Conservation (phyloP, 2,113 vertebrate species). For the Tichodroma muraria region DNA sequence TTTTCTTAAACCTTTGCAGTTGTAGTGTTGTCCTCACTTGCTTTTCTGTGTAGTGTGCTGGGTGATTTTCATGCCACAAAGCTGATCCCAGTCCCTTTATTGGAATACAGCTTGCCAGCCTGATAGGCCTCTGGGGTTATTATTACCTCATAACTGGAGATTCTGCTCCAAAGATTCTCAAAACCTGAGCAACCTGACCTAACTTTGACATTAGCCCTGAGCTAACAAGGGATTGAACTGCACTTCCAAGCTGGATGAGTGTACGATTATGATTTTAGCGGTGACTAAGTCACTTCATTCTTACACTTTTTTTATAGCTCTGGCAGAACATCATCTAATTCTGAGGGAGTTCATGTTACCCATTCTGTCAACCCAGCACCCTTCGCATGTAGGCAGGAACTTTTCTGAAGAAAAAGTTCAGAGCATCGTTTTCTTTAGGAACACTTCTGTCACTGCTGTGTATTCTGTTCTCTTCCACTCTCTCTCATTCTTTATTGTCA, state of each 20-base stretch:
- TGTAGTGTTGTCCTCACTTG: not conserved
- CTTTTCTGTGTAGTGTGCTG: not conserved
- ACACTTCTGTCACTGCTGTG: not conserved
- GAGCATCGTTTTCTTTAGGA: not conserved
- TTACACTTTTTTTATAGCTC: not conserved
- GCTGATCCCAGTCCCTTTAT: not conserved
- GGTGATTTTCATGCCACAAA: not conserved
- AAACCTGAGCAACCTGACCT: not conserved
- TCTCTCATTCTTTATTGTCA: not conserved
- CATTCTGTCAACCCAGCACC: not conserved
- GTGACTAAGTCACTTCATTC: not conserved
- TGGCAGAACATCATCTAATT: not conserved
- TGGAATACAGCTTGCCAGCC: not conserved
- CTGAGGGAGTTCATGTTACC: not conserved
- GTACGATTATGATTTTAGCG: not conserved
- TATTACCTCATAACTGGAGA: not conserved
- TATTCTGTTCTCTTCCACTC: not conserved
- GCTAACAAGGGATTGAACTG: not conserved
- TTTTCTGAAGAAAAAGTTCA: not conserved
- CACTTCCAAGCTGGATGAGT: not conserved
- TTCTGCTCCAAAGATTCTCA: not conserved
- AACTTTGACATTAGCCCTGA: not conserved
- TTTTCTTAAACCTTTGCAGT: not conserved
- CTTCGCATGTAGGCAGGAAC: not conserved
- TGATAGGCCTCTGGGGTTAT: not conserved